A percentile compares a stretch with the other conserved stretches of the same genome.
phyloP scores from a whole-genome alignment of 2,888 invertebrate species.

The Watsonalla binaria region DNA sequence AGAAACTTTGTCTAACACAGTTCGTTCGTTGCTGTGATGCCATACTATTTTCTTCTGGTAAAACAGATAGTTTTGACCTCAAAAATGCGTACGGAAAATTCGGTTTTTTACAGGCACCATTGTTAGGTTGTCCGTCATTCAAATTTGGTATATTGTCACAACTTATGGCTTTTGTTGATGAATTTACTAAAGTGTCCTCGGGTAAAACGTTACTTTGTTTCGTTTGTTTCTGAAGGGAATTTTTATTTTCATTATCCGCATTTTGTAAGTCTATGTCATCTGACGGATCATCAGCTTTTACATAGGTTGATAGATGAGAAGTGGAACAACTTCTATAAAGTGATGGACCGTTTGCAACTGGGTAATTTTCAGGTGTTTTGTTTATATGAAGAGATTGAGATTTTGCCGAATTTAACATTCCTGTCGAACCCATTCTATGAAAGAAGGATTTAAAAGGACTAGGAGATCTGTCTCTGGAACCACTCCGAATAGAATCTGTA shows the following conservation, averaged over 20 bases:
- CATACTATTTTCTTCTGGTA: constrained; percentile 85
- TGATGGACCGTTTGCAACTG: constrained; percentile 64
- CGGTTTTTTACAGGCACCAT: constrained; percentile 77
- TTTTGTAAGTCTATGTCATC: constrained; percentile 84
- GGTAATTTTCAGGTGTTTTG: constrained; percentile 54
- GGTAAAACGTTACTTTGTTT: constrained; percentile 27
- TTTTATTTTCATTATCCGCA: constrained; percentile 55
- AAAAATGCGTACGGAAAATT: constrained; percentile 88
- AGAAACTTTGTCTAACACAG: constrained; percentile 74
- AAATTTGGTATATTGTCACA: constrained; percentile 85
- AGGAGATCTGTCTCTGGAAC: constrained; percentile 76
- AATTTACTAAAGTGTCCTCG: constrained; percentile 59
- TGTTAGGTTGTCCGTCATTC: constrained; percentile 65
- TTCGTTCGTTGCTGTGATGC: constrained; percentile 68
- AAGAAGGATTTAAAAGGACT: constrained; percentile 86
- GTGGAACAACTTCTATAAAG: constrained; percentile 88
- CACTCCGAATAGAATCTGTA: constrained; percentile 68
- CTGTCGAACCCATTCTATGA: constrained; percentile 86
- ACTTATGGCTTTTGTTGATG: constrained; percentile 82
- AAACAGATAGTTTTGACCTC: constrained; percentile 85
- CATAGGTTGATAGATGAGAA: constrained; percentile 85
- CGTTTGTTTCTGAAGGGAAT: constrained; percentile 53
- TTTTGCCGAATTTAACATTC: constrained; percentile 82
- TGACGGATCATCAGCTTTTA: constrained; percentile 89
- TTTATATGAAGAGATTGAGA: constrained; percentile 63